phyloP scores from a whole-genome alignment of 2,113 vertebrate species.

The Pangasianodon hypophthalmus region DNA sequence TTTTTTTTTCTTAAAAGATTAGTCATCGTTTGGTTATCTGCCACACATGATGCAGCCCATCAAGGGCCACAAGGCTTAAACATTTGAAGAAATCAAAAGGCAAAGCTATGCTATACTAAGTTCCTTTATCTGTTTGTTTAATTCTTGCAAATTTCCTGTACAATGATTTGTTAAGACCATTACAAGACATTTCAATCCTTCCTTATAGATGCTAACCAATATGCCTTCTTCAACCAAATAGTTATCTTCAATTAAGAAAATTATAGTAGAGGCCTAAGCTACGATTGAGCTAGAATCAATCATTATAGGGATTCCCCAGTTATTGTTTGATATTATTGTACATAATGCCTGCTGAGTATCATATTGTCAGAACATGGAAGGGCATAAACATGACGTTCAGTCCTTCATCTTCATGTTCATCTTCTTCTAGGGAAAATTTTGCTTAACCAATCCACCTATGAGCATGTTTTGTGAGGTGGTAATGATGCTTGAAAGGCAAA shows the following conservation, averaged over 20 bases:
- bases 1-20: too few relatives aligned
- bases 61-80: too few relatives aligned
- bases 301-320: background rate
- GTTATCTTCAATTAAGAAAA: background rate
- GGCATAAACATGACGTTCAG: background rate
- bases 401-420: background rate
- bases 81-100: too few relatives aligned
- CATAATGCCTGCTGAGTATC: background rate
- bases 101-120: too few relatives aligned
- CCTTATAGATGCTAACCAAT: too few relatives aligned
- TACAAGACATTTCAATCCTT: too few relatives aligned
- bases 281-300: background rate
- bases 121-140: too few relatives aligned
- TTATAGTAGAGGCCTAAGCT: background rate
- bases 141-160: too few relatives aligned
- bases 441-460: background rate
- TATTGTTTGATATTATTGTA: background rate
- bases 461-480: background rate
- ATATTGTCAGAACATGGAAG: background rate
- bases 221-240: background rate
- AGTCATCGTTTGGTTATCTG: too few relatives aligned
- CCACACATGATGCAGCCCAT: too few relatives aligned
- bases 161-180: too few relatives aligned
- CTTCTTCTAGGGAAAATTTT: background rate
- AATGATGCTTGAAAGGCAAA: background rate